Percentiles rank a stretch among this genome's conserved stretches.
These are phyloP conservation scores for Eudemis profundana DNA, from an alignment of 2,888 invertebrate genomes.

Conservation along the genomic window DNA sequence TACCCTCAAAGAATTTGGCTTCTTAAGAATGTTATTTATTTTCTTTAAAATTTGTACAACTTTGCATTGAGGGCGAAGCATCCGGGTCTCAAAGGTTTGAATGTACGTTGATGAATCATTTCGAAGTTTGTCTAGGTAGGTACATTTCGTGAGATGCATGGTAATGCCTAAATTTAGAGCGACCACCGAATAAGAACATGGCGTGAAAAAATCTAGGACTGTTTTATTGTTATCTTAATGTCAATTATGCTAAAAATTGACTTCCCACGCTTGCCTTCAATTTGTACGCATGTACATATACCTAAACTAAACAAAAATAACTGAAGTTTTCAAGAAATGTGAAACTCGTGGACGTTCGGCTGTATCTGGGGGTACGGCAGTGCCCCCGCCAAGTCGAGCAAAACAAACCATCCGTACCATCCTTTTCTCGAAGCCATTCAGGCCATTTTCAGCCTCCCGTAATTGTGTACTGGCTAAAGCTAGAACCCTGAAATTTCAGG, in stretches of 20 bases:
- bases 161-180: conserved; percentile 5
- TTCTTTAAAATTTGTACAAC: conserved; percentile 1
- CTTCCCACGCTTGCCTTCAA: too few species aligned
- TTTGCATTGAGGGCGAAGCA: conserved; percentile 15
- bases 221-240: neutral
- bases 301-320: too few species aligned
- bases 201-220: neutral
- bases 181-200: neutral
- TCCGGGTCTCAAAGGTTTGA: conserved; percentile 25
- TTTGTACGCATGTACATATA: too few species aligned
- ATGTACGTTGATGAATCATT: conserved; percentile 32
- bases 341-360: too few species aligned
- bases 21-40: neutral
- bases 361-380: too few species aligned
- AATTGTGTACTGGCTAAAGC: too few species aligned
- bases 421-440: too few species aligned
- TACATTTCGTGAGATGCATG: conserved; percentile 21
- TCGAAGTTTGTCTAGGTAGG: conserved; percentile 33
- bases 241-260: neutral
- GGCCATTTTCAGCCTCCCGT: too few species aligned
- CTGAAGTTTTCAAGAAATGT: too few species aligned
- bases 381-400: too few species aligned
- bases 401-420: too few species aligned
- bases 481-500: too few species aligned
- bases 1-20: neutral